Conservation (phyloP, 2,888 invertebrate genomes). For the Crocallis elinguaria region DNA sequence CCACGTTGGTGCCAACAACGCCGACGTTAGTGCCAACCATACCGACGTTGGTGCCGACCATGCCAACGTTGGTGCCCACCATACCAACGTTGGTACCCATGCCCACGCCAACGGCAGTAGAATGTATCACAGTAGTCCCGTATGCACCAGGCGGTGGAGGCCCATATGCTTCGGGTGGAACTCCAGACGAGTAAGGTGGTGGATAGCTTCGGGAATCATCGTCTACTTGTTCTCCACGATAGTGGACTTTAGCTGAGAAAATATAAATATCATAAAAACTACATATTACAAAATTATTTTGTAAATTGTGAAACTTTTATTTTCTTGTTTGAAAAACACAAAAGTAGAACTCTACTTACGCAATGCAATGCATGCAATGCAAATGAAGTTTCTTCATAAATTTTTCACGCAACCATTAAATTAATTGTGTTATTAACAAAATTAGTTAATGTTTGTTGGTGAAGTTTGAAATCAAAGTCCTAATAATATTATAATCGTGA, state of each 20-base stretch:
- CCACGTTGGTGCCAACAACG: too few relatives aligned
- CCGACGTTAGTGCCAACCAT: not conserved
- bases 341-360: too few relatives aligned
- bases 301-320: too few relatives aligned
- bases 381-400: too few relatives aligned
- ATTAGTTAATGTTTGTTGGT: too few relatives aligned
- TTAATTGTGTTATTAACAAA: too few relatives aligned
- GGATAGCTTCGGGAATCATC: not conserved
- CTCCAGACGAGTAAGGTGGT: constrained; percentile 3
- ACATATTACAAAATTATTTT: too few relatives aligned
- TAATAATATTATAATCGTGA: too few relatives aligned
- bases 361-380: too few relatives aligned
- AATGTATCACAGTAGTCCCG: not conserved
- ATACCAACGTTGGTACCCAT: constrained; percentile 1
- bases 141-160: not conserved
- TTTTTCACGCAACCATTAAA: too few relatives aligned
- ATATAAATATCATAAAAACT: constrained; percentile 37
- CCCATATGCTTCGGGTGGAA: not conserved
- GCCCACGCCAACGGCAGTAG: not conserved
- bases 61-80: not conserved
- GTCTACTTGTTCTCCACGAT: not conserved
- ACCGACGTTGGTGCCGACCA: constrained; percentile 1
- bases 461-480: too few relatives aligned
- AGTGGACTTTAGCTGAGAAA: constrained; percentile 4
- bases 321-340: too few relatives aligned